These are phyloP conservation scores for Sternotherus odoratus DNA, from an alignment of 2,797 vertebrate genomes.

Conservation along the genomic window DNA sequence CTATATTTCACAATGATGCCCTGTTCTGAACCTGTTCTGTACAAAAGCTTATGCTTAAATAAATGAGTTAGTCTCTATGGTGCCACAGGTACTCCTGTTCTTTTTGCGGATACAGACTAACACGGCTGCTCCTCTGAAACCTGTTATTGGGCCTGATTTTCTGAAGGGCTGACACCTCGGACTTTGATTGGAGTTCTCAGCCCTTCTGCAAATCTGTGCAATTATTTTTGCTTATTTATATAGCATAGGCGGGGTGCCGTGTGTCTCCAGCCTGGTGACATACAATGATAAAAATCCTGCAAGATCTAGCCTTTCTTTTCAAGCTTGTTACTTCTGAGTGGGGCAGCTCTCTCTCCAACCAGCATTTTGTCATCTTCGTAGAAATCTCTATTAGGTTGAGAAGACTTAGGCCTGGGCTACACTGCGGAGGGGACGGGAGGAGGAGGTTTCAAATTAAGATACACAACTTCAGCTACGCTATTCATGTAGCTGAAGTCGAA, in stretches of 20 bases:
- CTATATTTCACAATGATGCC: too few relatives aligned
- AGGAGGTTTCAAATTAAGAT: too few relatives aligned
- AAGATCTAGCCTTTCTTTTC: neutral
- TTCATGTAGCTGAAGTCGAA: too few relatives aligned
- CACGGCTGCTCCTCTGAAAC: too few relatives aligned
- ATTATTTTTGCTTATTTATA: neutral
- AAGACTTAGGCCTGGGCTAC: neutral
- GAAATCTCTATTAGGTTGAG: neutral
- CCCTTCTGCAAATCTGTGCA: neutral
- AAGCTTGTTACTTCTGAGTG: rapidly evolving
- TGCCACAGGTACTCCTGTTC: too few relatives aligned
- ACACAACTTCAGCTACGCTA: too few relatives aligned
- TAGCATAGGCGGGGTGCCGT: too few relatives aligned
- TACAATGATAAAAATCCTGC: neutral
- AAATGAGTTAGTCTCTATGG: too few relatives aligned
- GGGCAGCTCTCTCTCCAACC: neutral
- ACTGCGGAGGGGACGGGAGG: too few relatives aligned
- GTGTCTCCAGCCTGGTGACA: neutral
- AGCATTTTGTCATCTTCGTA: neutral
- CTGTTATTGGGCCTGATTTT: neutral
- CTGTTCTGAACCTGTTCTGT: too few relatives aligned
- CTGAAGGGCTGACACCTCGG: neutral
- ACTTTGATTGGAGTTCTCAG: neutral
- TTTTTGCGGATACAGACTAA: too few relatives aligned
- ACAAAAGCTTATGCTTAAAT: too few relatives aligned